phyloP scores from a whole-genome alignment of 2,113 vertebrate species.

The Hiodon alosoides region DNA sequence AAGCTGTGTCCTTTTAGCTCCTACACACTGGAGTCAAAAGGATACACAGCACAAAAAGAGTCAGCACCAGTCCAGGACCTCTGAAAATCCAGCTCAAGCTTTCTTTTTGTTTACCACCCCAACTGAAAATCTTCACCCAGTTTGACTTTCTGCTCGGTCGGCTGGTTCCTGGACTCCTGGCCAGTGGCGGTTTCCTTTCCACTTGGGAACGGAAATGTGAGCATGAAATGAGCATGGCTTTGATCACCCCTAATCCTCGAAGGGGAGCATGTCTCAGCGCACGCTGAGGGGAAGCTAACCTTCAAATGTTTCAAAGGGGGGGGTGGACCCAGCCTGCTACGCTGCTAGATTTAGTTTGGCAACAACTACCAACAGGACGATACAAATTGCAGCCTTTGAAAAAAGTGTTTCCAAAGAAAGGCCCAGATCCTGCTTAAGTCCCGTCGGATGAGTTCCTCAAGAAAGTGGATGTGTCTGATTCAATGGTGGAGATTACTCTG shows the following conservation, averaged over 20 bases:
- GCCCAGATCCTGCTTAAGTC: constrained; percentile 33
- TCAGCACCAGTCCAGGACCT: not conserved
- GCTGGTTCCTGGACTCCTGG: constrained; percentile 29
- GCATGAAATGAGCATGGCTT: constrained; percentile 46
- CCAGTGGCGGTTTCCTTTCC: constrained; percentile 35
- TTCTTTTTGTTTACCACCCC: not conserved
- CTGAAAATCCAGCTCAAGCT: too few relatives aligned
- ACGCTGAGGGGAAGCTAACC: constrained; percentile 6
- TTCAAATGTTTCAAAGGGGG: not conserved
- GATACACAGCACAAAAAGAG: not conserved
- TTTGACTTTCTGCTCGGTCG: constrained; percentile 20
- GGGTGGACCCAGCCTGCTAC: not conserved
- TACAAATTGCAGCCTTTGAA: not conserved
- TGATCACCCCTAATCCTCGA: constrained; percentile 51
- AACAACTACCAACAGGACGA: not conserved
- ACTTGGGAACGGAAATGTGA: constrained; percentile 35
- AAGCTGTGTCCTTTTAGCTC: not conserved
- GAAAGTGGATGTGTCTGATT: constrained; percentile 39
- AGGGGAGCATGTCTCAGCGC: constrained; percentile 26
- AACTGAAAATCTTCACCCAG: not conserved
- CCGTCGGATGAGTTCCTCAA: constrained; percentile 44
- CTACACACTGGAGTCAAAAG: not conserved
- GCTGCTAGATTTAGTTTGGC: not conserved
- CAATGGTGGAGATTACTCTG: constrained; percentile 29
- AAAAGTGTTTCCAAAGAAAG: constrained; percentile 5